Evolutionary conservation across 1,140 invertebrate species (phyloP).

Genomic region (Bombus sibiricus): DNA sequence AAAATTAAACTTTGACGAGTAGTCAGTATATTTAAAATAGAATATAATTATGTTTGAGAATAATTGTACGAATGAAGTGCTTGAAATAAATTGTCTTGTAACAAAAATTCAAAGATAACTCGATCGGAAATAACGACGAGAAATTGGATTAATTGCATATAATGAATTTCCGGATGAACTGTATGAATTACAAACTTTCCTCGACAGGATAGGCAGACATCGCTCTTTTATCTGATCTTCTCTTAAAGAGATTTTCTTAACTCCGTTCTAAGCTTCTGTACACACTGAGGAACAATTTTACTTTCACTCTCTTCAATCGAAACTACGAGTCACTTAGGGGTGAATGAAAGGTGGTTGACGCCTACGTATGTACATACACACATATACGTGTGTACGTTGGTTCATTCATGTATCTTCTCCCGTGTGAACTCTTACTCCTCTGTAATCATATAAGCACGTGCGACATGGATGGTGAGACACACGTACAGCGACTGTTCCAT

Average conservation of each 20-base stretch:
- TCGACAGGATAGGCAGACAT: not conserved
- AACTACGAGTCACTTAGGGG: not conserved
- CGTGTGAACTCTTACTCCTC: constrained; percentile 41
- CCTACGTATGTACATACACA: not conserved
- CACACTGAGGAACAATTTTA: constrained; percentile 9
- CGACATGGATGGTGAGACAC: not conserved
- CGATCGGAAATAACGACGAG: not conserved
- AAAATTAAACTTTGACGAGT: not conserved
- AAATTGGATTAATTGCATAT: not conserved
- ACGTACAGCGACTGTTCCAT: not conserved
- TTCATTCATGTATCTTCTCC: constrained; percentile 47
- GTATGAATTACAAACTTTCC: not conserved
- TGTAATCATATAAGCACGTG: constrained; percentile 14
- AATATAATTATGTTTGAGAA: not conserved
- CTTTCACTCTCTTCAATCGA: constrained; percentile 19
- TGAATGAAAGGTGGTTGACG: constrained; percentile 35
- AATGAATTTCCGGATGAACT: not conserved
- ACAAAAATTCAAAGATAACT: not conserved
- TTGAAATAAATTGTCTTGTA: not conserved
- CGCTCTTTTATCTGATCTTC: not conserved
- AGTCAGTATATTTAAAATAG: not conserved
- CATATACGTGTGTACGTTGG: not conserved
- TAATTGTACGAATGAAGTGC: not conserved
- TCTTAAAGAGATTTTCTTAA: constrained; percentile 20
- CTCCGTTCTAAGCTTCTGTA: constrained; percentile 1